Conservation (phyloP, 2,797 vertebrate genomes). For the Micromesistius poutassou region DNA sequence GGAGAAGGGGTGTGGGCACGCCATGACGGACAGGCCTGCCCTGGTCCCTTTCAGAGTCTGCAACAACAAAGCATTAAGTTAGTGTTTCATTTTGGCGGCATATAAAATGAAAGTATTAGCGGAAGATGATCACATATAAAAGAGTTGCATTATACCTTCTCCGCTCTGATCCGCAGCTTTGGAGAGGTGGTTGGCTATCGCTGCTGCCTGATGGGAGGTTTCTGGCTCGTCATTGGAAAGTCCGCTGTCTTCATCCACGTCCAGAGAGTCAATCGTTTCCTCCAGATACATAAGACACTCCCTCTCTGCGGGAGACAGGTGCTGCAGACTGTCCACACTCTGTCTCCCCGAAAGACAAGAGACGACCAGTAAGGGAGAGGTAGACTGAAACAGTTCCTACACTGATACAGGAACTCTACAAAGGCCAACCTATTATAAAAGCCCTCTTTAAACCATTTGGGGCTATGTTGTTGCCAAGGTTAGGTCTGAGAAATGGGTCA, state of each 20-base stretch:
- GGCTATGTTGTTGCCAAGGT: neutral
- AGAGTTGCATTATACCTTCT: slow-evolving; percentile 32
- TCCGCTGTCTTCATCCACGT: slow-evolving; percentile 83
- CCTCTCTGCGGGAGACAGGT: slow-evolving; percentile 87
- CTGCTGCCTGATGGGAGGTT: slow-evolving; percentile 4
- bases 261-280: slow-evolving; percentile 88
- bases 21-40: slow-evolving; percentile 24
- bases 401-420: neutral
- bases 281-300: slow-evolving; percentile 91
- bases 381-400: neutral
- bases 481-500: slow-evolving; percentile 2
- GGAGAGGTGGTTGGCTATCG: slow-evolving; percentile 39
- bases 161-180: neutral
- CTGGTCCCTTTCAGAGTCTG: slow-evolving; percentile 23
- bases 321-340: slow-evolving; percentile 86
- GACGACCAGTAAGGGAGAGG: neutral
- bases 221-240: slow-evolving; percentile 78
- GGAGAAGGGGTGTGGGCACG: slow-evolving; percentile 39
- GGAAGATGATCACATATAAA: neutral
- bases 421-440: neutral
- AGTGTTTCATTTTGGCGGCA: neutral
- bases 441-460: neutral
- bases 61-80: slow-evolving; percentile 28
- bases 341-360: slow-evolving; percentile 48
- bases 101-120: neutral